These are phyloP conservation scores for Ostrea denselamellosa DNA, from an alignment of 1,140 invertebrate species.

Conservation along the genomic window DNA sequence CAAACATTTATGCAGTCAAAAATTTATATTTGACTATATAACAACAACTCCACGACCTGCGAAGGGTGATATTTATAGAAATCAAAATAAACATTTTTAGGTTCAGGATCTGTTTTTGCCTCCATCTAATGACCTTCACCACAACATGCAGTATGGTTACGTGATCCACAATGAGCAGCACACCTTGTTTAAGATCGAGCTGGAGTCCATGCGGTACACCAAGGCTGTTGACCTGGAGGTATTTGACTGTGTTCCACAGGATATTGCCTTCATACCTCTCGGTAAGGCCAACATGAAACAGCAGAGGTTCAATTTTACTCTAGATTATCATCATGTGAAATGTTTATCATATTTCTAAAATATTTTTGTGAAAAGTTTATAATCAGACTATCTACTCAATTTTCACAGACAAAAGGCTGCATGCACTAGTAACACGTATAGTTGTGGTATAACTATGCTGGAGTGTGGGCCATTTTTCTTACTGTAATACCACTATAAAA, in stretches of 20 bases:
- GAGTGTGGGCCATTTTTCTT: too few relatives aligned
- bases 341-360: too few relatives aligned
- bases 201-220: conserved; percentile 87
- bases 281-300: conserved; percentile 81
- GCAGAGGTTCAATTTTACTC: neutral
- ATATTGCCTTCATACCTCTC: conserved; percentile 86
- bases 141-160: conserved; percentile 88
- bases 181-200: conserved; percentile 88
- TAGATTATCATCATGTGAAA: neutral
- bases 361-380: too few relatives aligned
- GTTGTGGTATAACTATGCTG: too few relatives aligned
- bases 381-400: too few relatives aligned
- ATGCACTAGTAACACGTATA: too few relatives aligned
- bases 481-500: too few relatives aligned
- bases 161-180: conserved; percentile 86
- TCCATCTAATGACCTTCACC: conserved; percentile 82
- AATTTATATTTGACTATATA: too few relatives aligned
- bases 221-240: conserved; percentile 87
- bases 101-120: conserved; percentile 86
- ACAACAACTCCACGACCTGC: too few relatives aligned
- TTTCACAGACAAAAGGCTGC: too few relatives aligned
- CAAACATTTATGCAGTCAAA: too few relatives aligned
- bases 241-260: conserved; percentile 87
- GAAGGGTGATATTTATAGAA: neutral
- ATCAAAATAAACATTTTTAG: conserved; percentile 57